phyloP scores from a whole-genome alignment of 2,888 invertebrate species.

The Macrophya annulata region DNA sequence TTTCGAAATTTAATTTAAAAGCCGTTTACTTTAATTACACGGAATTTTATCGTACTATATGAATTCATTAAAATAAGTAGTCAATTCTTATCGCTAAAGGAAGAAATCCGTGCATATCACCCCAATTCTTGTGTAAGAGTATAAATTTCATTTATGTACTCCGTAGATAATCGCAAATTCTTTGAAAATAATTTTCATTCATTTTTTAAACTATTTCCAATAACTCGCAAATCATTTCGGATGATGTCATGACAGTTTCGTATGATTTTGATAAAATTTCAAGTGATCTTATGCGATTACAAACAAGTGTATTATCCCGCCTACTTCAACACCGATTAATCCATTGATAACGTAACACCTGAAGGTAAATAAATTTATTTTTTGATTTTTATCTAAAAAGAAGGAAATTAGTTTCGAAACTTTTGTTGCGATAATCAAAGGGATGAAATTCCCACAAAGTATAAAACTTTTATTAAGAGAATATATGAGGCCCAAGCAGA shows the following conservation, averaged over 20 bases:
- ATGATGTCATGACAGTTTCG: neutral
- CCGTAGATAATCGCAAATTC: neutral
- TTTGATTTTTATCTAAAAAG: neutral
- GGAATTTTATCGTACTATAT: neutral
- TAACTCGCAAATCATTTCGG: neutral
- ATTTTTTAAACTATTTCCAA: no score
- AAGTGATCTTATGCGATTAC: neutral
- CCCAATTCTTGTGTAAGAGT: neutral
- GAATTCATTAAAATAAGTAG: neutral
- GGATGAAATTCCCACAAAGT: neutral
- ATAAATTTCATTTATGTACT: neutral
- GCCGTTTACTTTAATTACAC: neutral
- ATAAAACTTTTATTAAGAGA: slow-evolving; percentile 13
- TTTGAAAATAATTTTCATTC: neutral
- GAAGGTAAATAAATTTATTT: neutral
- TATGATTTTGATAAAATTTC: neutral
- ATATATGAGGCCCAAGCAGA: neutral
- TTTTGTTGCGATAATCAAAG: neutral
- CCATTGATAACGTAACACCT: neutral
- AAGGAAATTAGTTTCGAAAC: neutral
- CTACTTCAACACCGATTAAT: no score
- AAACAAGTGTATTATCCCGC: no score
- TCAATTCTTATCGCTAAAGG: neutral
- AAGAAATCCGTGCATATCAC: neutral
- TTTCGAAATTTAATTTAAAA: neutral